phyloP scores from a whole-genome alignment of 2,113 vertebrate genomes.

The Ancistrus triradiatus region DNA sequence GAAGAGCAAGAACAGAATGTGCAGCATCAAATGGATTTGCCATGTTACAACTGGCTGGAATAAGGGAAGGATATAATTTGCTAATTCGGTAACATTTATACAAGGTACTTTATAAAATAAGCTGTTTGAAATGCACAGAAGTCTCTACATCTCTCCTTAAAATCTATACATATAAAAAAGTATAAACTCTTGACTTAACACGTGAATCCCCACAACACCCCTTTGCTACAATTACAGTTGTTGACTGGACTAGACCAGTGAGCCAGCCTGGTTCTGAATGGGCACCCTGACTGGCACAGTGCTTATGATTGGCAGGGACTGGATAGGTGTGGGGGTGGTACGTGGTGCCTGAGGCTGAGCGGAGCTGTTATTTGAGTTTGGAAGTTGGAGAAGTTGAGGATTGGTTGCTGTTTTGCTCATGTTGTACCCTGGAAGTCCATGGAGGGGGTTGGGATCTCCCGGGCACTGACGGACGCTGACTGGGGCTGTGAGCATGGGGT shows the following conservation, averaged over 20 bases:
- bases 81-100: too few species aligned
- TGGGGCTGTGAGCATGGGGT: constrained; percentile 62
- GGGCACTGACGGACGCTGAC: constrained; percentile 59
- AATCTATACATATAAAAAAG: constrained; percentile 4
- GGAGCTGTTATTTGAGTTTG: constrained; percentile 23
- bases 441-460: constrained; percentile 60
- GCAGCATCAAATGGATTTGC: neutral
- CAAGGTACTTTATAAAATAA: constrained; percentile 8
- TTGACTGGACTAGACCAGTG: constrained; percentile 71
- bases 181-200: neutral
- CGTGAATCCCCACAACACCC: too few species aligned
- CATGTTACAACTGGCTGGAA: too few species aligned
- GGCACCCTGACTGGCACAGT: constrained; percentile 78
- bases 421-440: constrained; percentile 73
- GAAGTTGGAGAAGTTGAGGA: constrained; percentile 32
- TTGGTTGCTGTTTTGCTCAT: constrained; percentile 46
- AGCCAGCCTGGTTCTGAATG: constrained; percentile 79
- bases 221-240: neutral
- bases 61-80: too few species aligned
- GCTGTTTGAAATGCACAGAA: neutral
- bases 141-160: neutral
- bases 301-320: constrained; percentile 70
- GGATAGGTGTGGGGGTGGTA: constrained; percentile 37
- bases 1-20: neutral
- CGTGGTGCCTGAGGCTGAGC: constrained; percentile 65